Base-by-base conservation (phyloP, 2,113 vertebrate genomes). In the Xiphophorus hellerii region DNA sequence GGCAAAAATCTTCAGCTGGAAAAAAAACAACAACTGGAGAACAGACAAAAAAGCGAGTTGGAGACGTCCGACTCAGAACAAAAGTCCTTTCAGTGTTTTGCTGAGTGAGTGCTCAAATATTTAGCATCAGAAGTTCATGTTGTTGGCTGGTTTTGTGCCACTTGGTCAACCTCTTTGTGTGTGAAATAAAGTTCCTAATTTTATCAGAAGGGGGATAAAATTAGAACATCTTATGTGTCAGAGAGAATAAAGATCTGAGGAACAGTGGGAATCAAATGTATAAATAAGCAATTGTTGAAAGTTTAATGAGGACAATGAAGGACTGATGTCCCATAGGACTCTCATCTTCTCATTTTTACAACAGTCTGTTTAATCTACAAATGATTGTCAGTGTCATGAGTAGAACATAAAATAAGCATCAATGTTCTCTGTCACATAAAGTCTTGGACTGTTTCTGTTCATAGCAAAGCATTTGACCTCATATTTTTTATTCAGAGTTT, bases 251-350 rank as follows among this genome's bases (percentile, higher is more conserved):
- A 74, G 62, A 30, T 76, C 11, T 62, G 28, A 69, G 58, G 71
- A 69, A 54, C 64, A 62, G 33, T 35, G 29, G 66, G 60, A 75
- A 48, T 74, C 28, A 14, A 35, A 51, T 3, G 31, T 65, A 61
- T 72, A 12, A 71, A 72, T 73, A 74, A 63, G 76, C 4, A 77
- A 77, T 5, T 74, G 78, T 30, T 78, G 76, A 76, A 63, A 54
- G 11, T 48, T 83, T 62, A 72, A 2, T 69, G 54, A 76, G 20
- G 66, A 74, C 68, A 76, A 73, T 33, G 9, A 77, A 74, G 60
- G 62, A 70, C 25, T 54, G 54, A 17, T 35, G 48, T 80, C 63
- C 71, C 35, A 62, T 73, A 82, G 80, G 37, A 6, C 37, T 51
- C 28, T 10, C 51, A 58, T 58, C 51, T 71, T 69, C 37, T 69